These are phyloP conservation scores for Lichenostomus cassidix DNA, from an alignment of 2,113 vertebrate genomes.

Conservation along the genomic window DNA sequence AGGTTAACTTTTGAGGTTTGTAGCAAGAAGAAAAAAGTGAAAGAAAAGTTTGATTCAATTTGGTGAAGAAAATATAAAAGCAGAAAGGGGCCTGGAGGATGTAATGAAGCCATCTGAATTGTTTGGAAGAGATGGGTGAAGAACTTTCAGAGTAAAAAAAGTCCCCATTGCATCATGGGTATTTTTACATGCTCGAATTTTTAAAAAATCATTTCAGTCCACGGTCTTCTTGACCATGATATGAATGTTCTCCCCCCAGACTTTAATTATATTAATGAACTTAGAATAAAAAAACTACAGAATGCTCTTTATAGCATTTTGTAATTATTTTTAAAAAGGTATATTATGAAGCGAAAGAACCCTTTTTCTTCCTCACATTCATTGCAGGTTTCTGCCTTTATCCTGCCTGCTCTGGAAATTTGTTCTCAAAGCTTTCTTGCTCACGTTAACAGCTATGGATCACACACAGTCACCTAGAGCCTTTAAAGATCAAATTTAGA, in stretches of 20 bases:
- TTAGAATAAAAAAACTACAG: not conserved
- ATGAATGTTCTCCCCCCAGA: accelerated
- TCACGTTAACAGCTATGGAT: not conserved
- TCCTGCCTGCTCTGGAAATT: not conserved
- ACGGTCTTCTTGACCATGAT: not conserved
- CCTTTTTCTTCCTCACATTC: not conserved
- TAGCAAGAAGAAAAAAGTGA: not conserved
- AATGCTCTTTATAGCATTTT: not conserved
- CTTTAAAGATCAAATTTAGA: not conserved
- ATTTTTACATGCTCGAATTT: not conserved
- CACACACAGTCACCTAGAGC: not conserved
- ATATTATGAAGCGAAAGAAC: not conserved
- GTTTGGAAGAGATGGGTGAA: not conserved
- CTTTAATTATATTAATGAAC: not conserved
- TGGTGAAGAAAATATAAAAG: not conserved
- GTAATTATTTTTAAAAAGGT: not conserved
- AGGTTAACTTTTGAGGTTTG: not conserved
- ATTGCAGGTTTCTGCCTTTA: not conserved
- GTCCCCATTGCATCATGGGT: accelerated
- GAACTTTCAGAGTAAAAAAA: not conserved
- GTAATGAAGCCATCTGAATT: not conserved
- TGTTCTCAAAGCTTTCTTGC: not conserved
- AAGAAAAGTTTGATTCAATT: not conserved
- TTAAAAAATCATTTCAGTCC: not conserved
- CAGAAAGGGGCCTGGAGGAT: not conserved